These are phyloP conservation scores for Idaea biselata DNA, from an alignment of 2,888 invertebrate genomes.

Conservation along the genomic window DNA sequence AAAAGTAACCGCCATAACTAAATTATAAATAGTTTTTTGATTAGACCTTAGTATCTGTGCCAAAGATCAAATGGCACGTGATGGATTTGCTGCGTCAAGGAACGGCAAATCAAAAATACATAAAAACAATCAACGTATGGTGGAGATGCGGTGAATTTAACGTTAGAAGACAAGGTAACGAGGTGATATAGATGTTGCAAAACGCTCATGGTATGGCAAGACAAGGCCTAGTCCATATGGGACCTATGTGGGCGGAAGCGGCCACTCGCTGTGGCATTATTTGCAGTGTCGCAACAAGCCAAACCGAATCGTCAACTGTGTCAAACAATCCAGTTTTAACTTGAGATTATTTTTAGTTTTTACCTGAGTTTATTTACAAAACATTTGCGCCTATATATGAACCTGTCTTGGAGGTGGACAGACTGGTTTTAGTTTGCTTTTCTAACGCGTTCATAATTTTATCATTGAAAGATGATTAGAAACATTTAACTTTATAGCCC, in stretches of 20 bases:
- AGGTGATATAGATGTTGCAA: conserved; percentile 50
- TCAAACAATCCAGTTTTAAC: conserved; percentile 12
- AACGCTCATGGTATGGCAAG: conserved; percentile 50
- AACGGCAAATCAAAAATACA: conserved; percentile 57
- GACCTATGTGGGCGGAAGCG: conserved; percentile 66
- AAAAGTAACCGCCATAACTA: conserved; percentile 26
- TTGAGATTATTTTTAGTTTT: conserved; percentile 15
- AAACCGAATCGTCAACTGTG: conserved; percentile 31
- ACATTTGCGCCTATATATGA: neutral
- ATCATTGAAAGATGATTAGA: neutral
- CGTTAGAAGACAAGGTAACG: conserved; percentile 40
- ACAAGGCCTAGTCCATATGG: conserved; percentile 67
- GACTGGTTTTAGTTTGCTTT: neutral
- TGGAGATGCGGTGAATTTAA: conserved; percentile 54
- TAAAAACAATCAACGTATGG: conserved; percentile 47
- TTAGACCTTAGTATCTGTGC: neutral
- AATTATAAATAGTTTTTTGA: conserved; percentile 9
- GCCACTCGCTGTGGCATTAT: conserved; percentile 42
- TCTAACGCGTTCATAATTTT: neutral
- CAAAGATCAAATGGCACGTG: neutral
- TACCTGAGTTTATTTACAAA: conserved; percentile 7
- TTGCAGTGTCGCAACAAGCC: conserved; percentile 41
- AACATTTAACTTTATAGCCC: conserved; percentile 14
- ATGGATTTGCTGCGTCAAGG: conserved; percentile 32
- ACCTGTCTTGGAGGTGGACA: neutral